Evolutionary conservation across 2,113 vertebrate species (phyloP).

Genomic region (Myiozetetes cayanensis): DNA sequence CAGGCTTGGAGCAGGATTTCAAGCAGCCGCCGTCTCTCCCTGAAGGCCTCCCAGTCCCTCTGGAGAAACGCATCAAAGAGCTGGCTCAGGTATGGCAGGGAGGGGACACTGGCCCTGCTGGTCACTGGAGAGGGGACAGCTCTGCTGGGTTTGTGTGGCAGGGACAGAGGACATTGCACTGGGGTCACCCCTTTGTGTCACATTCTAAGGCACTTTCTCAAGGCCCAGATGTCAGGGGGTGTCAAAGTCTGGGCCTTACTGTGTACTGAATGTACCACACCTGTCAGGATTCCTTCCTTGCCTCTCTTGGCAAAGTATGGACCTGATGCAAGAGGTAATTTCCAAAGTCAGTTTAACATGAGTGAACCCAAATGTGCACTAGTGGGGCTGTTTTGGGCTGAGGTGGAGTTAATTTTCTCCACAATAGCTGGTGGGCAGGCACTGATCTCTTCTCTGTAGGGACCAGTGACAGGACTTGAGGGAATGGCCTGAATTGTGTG

Average conservation of each 20-base stretch:
- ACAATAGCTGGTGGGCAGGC: neutral
- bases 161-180: fast-evolving
- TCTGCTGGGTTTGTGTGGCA: neutral
- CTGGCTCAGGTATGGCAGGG: constrained; percentile 78
- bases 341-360: neutral
- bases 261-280: neutral
- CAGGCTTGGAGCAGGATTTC: constrained; percentile 68
- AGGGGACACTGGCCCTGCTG: neutral
- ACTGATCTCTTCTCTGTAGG: neutral
- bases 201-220: neutral
- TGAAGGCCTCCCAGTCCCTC: constrained; percentile 78
- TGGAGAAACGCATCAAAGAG: constrained; percentile 83
- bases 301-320: neutral
- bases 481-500: neutral
- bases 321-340: neutral
- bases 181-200: neutral
- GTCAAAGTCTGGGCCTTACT: neutral
- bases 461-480: neutral
- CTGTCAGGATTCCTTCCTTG: neutral
- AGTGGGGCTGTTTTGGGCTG: neutral
- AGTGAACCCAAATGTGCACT: neutral
- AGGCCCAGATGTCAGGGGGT: fast-evolving
- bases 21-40: constrained; percentile 77
- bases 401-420: neutral
- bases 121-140: neutral